Percentiles rank a stretch among this genome's conserved stretches.
phyloP scores from a whole-genome alignment of 2,113 vertebrate genomes.

The Struthio camelus region DNA sequence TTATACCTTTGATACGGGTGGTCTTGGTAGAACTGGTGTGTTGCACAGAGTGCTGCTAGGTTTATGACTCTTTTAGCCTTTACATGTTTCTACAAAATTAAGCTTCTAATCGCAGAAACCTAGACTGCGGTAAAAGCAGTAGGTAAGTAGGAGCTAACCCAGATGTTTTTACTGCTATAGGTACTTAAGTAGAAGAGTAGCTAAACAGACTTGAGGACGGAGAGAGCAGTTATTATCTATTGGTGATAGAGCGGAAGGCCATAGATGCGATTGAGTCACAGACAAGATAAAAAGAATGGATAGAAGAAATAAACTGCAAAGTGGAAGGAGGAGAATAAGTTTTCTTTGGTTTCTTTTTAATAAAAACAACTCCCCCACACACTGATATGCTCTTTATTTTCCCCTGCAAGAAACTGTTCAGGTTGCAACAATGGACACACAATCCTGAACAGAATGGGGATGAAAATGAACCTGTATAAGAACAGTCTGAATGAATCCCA shows the following conservation, averaged over 20 bases:
- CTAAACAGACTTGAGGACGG: background rate
- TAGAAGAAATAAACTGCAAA: background rate
- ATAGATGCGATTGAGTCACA: background rate
- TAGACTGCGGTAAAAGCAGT: background rate
- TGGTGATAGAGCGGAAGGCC: background rate
- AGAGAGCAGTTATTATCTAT: background rate
- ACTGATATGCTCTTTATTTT: background rate
- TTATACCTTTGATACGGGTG: background rate
- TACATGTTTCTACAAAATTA: background rate
- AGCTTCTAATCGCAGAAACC: background rate
- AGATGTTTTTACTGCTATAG: background rate
- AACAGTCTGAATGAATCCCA: background rate
- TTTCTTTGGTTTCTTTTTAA: background rate
- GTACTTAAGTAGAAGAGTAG: background rate
- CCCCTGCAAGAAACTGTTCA: background rate
- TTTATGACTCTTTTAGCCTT: background rate
- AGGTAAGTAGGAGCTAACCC: background rate
- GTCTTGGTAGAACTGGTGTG: background rate
- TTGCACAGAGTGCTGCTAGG: background rate
- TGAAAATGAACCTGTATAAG: background rate
- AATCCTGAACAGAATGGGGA: background rate
- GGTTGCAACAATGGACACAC: background rate
- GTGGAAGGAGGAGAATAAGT: background rate
- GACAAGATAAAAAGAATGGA: background rate
- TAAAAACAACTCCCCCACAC: rapidly evolving